These are phyloP conservation scores for Rhinophrynus dorsalis DNA, from an alignment of 2,797 vertebrate genomes.

Conservation along the genomic window DNA sequence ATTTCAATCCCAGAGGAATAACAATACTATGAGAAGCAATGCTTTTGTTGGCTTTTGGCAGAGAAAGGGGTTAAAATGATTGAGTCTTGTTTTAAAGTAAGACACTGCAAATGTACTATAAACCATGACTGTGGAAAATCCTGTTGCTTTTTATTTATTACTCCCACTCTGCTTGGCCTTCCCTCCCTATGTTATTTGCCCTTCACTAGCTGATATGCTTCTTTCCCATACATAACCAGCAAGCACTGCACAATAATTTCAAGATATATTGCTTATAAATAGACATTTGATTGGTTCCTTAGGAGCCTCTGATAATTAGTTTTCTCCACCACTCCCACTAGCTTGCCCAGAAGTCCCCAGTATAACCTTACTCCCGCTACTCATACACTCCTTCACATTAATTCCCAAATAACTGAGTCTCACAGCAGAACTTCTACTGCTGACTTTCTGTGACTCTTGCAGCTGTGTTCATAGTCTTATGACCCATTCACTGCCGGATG, in stretches of 20 bases:
- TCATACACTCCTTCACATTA: background rate
- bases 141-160: background rate
- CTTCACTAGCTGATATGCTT: background rate
- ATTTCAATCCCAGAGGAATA: no score
- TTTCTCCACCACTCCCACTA: background rate
- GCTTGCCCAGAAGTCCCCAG: constrained; percentile 1
- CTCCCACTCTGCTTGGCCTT: background rate
- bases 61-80: background rate
- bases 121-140: background rate
- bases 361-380: background rate
- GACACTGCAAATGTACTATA: background rate
- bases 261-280: constrained; percentile 47
- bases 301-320: constrained; percentile 29
- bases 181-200: background rate
- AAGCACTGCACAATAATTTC: background rate
- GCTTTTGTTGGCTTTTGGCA: background rate
- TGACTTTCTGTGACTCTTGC: background rate
- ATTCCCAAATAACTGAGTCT: background rate
- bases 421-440: background rate
- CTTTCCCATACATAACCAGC: background rate
- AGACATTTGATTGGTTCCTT: constrained; percentile 21
- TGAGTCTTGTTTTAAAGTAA: background rate
- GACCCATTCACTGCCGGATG: background rate
- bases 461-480: background rate
- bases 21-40: background rate